Evolutionary conservation across 2,113 vertebrate species (phyloP), one percentile per base, ranked within the genome.

Genomic region (Regulus satrapa): DNA sequence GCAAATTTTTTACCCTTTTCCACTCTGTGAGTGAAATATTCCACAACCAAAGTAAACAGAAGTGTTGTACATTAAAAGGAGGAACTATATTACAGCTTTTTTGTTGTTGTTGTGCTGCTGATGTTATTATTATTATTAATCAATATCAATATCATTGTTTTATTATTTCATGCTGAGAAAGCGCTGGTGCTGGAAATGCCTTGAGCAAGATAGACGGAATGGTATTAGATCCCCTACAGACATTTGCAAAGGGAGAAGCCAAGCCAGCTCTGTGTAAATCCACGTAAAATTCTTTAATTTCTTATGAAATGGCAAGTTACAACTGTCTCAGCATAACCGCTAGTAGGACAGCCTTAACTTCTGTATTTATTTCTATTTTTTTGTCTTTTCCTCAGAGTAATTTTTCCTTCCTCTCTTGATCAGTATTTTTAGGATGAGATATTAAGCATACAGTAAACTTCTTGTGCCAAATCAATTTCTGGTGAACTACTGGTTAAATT

Each of bases 351-450:
- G 14, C 29, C 74, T 66, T 49, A 51, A 20, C 18, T 69, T 32
- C 15, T 55, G 24, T 43, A 28, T 7, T 3, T 62, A 31, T 59
- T 85, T 18, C 6, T 66, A 6, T 54, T 83, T 66, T 66, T 32
- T 80, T 58, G 18, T 43, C 5, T 67, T 90, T 59, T 56, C 16
- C 38, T 64, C 84, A 55, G 74, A 78, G 38, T 52, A 91, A 62
- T 12, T 56, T 90, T 90, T 92, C 18, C 34, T 34, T 95, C 69
- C 29, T 72, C 49, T 93, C 68, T 93, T 52, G n/a, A 61, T 49
- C 31, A 54, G 45, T 59, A 63, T 51, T 94, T 84, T 81, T 92
- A 56, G 92, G 58, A 74, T 51, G 29, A 97, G 26, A 83, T 68
- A 55, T 56, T 66, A 82, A 80, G 32, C 11, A 52, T 18, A 8